phyloP scores from a whole-genome alignment of 2,888 invertebrate genomes.

The Drosophila fungiperda region DNA sequence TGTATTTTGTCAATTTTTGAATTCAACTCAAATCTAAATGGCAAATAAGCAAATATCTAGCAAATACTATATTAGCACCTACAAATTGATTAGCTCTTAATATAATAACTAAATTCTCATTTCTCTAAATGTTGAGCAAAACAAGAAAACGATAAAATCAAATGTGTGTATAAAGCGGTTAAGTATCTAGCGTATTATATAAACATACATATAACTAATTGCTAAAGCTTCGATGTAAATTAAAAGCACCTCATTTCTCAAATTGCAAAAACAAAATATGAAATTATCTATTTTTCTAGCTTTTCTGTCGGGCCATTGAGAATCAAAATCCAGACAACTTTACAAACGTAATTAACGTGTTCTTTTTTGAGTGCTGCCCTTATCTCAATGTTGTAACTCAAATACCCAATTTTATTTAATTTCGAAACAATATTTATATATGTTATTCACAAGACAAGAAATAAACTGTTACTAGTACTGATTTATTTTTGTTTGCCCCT shows the following conservation, averaged over 20 bases:
- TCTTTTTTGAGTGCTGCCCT: conserved; percentile 11
- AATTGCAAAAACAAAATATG: conserved; percentile 24
- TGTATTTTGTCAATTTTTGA: conserved; percentile 68
- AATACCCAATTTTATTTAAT: conserved; percentile 24
- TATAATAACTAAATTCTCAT: conserved; percentile 15
- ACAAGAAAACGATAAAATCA: conserved; percentile 1
- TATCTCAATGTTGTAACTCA: conserved; percentile 6
- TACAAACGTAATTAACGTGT: conserved; percentile 31
- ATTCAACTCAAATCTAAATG: conserved; percentile 56
- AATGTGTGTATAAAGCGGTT: conserved; percentile 57
- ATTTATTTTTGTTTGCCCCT: neutral
- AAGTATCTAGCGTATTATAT: conserved; percentile 34
- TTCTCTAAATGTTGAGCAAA: conserved; percentile 41
- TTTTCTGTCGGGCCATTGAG: conserved; percentile 42
- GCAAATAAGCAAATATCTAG: conserved; percentile 36
- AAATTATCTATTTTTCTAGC: conserved; percentile 57
- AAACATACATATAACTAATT: conserved; percentile 24
- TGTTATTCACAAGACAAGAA: neutral
- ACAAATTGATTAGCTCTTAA: conserved; percentile 30
- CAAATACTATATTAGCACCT: conserved; percentile 43
- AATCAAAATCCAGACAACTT: conserved; percentile 70
- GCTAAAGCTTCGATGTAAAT: conserved; percentile 55
- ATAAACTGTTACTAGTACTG: neutral
- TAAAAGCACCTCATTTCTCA: conserved; percentile 47
- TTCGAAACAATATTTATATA: conserved; percentile 14